These are phyloP conservation scores for Lasius platythorax DNA, from an alignment of 2,888 invertebrate genomes.

Conservation along the genomic window DNA sequence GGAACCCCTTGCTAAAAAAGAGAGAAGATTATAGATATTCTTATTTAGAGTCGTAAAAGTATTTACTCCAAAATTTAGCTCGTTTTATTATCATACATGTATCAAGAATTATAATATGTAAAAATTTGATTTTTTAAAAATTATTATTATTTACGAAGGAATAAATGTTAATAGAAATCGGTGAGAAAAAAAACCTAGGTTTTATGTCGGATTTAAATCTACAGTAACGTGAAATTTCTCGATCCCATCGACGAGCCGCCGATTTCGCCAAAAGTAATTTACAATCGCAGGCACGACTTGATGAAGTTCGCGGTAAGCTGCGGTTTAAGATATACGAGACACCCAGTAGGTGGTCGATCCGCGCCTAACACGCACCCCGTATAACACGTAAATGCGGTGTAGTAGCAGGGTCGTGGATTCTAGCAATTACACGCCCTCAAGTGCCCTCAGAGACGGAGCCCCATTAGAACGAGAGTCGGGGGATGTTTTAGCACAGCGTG, in stretches of 20 bases:
- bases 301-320: constrained; percentile 49
- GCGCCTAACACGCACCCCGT: constrained; percentile 77
- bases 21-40: too few relatives aligned
- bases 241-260: constrained; percentile 20
- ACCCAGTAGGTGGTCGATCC: constrained; percentile 79
- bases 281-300: constrained; percentile 41
- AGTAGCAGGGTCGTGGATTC: constrained; percentile 85
- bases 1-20: too few relatives aligned
- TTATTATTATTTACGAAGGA: neutral
- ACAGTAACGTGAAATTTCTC: neutral
- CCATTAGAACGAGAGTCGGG: constrained; percentile 84
- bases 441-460: constrained; percentile 83
- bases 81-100: neutral
- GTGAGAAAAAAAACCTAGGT: neutral
- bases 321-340: constrained; percentile 67
- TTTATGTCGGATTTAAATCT: neutral
- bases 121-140: neutral
- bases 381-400: constrained; percentile 82
- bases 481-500: constrained; percentile 81
- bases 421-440: constrained; percentile 85
- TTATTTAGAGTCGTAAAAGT: too few relatives aligned
- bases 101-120: neutral
- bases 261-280: constrained; percentile 46
- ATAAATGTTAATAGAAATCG: neutral
- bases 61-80: neutral